Base-by-base conservation (phyloP, 2,113 vertebrate species). In the Petaurus breviceps region DNA sequence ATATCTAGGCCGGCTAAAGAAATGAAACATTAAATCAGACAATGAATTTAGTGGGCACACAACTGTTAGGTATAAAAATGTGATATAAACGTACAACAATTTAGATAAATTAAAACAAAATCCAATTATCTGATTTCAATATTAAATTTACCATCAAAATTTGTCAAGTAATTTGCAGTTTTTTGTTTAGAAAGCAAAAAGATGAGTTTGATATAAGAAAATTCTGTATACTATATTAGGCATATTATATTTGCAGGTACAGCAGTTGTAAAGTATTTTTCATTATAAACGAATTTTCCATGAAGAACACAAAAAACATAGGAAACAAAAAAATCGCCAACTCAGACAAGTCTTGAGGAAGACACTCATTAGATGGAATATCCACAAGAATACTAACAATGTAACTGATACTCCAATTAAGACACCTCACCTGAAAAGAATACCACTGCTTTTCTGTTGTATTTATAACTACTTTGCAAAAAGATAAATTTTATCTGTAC, bases 1-100 rank as follows among this genome's bases (percentile, higher is more conserved):
- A 99, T 98, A 97, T 99, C 99, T 97, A 99, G 97, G 68, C 99
- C 99, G 91, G 99, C 99, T 99, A 98, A 96, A 98, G 96, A 98
- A 98, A 97, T 37, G 97, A 98, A 51, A 97, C 0, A 96, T 8
- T 0, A 92, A 84, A 91, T 96, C 25, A 77, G 94, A 93, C 0
- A 94, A 46, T 49, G 31, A 92, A 46, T 53, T 61, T 19, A 57
- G 31, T 7, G 94, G 3, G 28, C 11, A 50, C 0, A 89, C 0
- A 0, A 77, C 7, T n/a, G 28, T 25, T 46, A 94, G 0, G 14
- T 3, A 6, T 0, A 37, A 23, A 28, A 92, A 16, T 51, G 5
- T 46, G 84, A 9, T 24, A 47, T 93, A 77, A 92, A 51, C 0
- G n/a, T 19, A 93, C 1, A 55, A 51, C 5, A 89, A 12, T 26